A percentile compares a stretch with the other conserved stretches of the same genome.
Evolutionary conservation across 2,113 vertebrate genomes (phyloP).

Genomic region (Callorhinus ursinus): DNA sequence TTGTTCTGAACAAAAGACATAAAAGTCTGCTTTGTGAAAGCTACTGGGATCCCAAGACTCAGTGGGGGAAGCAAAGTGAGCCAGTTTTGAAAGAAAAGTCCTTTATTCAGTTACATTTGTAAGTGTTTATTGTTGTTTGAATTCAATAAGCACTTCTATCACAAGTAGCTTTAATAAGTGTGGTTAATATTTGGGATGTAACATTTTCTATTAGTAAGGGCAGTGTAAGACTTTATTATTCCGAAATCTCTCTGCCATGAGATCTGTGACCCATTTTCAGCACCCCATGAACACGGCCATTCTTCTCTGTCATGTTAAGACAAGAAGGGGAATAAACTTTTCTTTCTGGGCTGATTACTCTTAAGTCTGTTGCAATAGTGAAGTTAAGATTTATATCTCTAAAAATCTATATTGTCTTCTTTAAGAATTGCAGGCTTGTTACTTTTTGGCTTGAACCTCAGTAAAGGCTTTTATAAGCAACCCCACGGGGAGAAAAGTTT

Average conservation of each 20-base stretch:
- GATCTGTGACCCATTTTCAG: not conserved
- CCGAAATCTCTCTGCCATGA: not conserved
- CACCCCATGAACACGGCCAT: not conserved
- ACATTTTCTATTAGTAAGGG: not conserved
- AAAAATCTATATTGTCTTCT: constrained; percentile 43
- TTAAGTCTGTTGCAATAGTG: constrained; percentile 27
- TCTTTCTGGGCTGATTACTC: not conserved
- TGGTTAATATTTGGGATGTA: not conserved
- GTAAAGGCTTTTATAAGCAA: constrained; percentile 25
- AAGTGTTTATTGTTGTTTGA: constrained; percentile 21
- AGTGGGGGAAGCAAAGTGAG: not conserved
- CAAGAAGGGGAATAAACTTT: constrained; percentile 25
- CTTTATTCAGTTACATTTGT: constrained; percentile 7
- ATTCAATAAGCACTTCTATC: not conserved
- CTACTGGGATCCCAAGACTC: constrained; percentile 22
- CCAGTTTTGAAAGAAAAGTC: constrained; percentile 19
- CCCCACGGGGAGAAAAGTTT: constrained; percentile 10
- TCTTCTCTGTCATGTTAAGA: constrained; percentile 32
- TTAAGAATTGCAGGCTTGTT: constrained; percentile 34
- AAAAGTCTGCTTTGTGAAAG: constrained; percentile 72
- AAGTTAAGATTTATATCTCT: constrained; percentile 37
- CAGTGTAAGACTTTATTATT: constrained; percentile 10
- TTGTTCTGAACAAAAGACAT: constrained; percentile 58
- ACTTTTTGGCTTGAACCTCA: not conserved
- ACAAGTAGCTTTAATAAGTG: not conserved